Evolutionary conservation across 2,888 invertebrate species (phyloP).

Genomic region (Brachycybe producta): DNA sequence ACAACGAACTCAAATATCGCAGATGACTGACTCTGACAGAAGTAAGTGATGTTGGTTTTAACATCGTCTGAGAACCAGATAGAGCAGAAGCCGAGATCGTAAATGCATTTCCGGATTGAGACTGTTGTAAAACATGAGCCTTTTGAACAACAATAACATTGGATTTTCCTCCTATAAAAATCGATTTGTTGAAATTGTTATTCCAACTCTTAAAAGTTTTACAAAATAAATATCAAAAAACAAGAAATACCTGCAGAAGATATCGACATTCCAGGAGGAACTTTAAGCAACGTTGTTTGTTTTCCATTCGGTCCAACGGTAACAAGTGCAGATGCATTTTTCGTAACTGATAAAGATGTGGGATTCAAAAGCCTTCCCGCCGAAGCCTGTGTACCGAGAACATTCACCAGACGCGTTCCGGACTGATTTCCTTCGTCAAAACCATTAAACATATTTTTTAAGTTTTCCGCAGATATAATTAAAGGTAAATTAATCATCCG

Average conservation of each 20-base stretch:
- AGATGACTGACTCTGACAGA: too few relatives aligned
- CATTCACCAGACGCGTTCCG: slow-evolving; percentile 19
- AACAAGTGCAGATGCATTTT: slow-evolving; percentile 12
- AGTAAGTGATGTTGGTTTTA: slow-evolving; percentile 3
- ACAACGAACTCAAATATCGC: too few relatives aligned
- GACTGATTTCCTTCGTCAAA: slow-evolving; percentile 8
- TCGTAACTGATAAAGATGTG: slow-evolving; percentile 4
- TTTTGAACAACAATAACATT: slow-evolving; percentile 49
- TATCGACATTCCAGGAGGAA: slow-evolving; percentile 11
- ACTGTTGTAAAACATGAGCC: slow-evolving; percentile 18
- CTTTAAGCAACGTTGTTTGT: slow-evolving; percentile 18
- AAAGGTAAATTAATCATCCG: too few relatives aligned
- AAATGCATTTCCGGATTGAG: slow-evolving; percentile 5
- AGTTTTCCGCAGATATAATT: too few relatives aligned
- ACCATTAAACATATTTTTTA: too few relatives aligned
- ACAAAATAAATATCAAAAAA: slow-evolving; percentile 1
- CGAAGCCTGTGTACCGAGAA: slow-evolving; percentile 14
- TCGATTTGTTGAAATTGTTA: not conserved
- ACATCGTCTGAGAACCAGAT: slow-evolving; percentile 2
- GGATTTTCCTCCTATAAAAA: slow-evolving; percentile 37
- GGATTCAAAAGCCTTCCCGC: not conserved
- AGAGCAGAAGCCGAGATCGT: slow-evolving; percentile 1
- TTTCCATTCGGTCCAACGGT: slow-evolving; percentile 16
- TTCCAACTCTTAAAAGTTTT: not conserved
- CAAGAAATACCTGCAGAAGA: slow-evolving; percentile 9